Evolutionary conservation across 2,113 vertebrate genomes (phyloP).

Genomic region (Okapia johnstoni): DNA sequence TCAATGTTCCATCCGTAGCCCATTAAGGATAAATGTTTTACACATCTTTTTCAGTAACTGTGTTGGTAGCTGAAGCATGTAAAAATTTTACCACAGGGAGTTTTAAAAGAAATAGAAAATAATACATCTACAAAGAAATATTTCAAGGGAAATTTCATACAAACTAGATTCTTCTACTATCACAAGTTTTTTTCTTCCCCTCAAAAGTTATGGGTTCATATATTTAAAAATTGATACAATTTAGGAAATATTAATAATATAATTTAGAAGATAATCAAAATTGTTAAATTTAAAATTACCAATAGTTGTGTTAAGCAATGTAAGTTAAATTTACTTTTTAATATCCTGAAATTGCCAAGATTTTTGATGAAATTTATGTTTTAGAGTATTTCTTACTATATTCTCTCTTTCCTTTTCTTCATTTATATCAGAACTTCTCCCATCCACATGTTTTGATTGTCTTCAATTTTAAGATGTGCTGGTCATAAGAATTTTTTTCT

Average conservation of each 20-base stretch:
- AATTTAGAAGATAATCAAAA: not conserved
- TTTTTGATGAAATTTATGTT: not conserved
- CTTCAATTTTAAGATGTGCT: not conserved
- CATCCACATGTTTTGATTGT: not conserved
- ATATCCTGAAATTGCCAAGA: not conserved
- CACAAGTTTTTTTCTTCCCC: not conserved
- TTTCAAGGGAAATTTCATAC: not conserved
- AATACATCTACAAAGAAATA: not conserved
- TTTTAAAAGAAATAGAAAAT: slow-evolving; percentile 55
- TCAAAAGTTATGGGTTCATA: not conserved
- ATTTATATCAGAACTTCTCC: not conserved
- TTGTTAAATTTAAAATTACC: not conserved
- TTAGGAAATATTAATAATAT: not conserved
- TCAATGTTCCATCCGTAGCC: not conserved
- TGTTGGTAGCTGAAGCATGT: slow-evolving; percentile 45
- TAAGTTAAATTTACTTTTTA: not conserved
- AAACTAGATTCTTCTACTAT: not conserved
- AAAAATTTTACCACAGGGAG: slow-evolving; percentile 44
- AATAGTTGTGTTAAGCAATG: not conserved
- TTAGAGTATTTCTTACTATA: not conserved
- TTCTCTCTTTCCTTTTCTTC: not conserved
- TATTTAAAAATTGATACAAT: not conserved
- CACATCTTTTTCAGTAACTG: slow-evolving; percentile 18
- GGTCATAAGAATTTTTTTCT: not conserved
- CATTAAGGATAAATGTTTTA: slow-evolving; percentile 53